A percentile compares a stretch with the other conserved stretches of the same genome.
Conservation (phyloP, 1,140 invertebrate genomes). For the Sitodiplosis mosellana region DNA sequence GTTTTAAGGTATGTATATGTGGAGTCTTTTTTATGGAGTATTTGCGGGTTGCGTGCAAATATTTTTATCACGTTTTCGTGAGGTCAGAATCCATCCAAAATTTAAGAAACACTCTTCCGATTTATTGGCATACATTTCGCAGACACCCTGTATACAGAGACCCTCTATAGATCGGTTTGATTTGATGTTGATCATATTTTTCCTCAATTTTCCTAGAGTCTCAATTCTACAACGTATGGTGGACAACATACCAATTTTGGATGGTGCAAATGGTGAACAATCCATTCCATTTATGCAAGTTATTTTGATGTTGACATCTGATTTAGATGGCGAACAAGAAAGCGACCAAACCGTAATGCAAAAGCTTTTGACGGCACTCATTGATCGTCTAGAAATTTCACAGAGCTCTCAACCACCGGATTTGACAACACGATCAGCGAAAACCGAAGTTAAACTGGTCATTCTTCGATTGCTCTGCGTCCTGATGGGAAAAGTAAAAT, state of each 20-base stretch:
- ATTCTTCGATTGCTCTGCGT: slow-evolving; percentile 56
- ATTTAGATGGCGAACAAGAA: slow-evolving; percentile 70
- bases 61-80: no score
- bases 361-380: slow-evolving; percentile 48
- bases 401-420: slow-evolving; percentile 22
- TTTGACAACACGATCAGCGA: slow-evolving; percentile 33
- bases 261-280: slow-evolving; percentile 42
- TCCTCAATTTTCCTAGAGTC: no score
- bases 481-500: slow-evolving; percentile 24
- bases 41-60: no score
- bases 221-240: slow-evolving; percentile 22
- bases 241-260: slow-evolving; percentile 21
- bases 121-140: no score
- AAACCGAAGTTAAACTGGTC: slow-evolving; percentile 68
- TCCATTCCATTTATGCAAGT: slow-evolving; percentile 83
- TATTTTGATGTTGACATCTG: slow-evolving; percentile 74
- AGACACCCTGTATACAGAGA: no score
- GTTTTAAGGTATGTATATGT: slow-evolving; percentile 29
- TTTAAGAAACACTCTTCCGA: neutral
- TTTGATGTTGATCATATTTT: no score
- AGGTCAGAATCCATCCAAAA: no score
- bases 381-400: slow-evolving; percentile 61
- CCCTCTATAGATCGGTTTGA: no score
- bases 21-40: neutral
- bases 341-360: slow-evolving; percentile 60